These are phyloP conservation scores for Heliopora coerulea DNA, from an alignment of 92 coral and sea anemone genomes.

Conservation along the genomic window DNA sequence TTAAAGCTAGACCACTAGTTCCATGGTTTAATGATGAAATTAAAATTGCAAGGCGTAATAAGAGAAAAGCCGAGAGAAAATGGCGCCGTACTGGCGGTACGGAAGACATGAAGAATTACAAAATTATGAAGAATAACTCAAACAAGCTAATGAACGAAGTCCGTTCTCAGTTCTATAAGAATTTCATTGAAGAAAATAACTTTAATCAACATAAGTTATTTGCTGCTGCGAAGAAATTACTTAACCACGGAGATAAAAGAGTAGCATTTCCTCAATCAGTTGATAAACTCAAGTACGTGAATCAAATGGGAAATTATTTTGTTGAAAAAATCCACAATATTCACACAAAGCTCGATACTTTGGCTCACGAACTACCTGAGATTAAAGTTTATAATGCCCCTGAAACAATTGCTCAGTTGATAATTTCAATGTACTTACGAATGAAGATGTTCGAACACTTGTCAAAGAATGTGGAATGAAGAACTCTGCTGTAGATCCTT, in stretches of 20 bases:
- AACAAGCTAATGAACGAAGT: slow-evolving; percentile 48
- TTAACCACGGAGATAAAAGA: slow-evolving; percentile 48
- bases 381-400: slow-evolving; percentile 9
- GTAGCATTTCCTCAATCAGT: slow-evolving; percentile 42
- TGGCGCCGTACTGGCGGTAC: slow-evolving; percentile 60
- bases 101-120: slow-evolving; percentile 47
- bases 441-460: slow-evolving; percentile 46
- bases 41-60: slow-evolving; percentile 50
- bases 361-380: slow-evolving; percentile 38
- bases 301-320: slow-evolving; percentile 54
- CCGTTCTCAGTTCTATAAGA: slow-evolving; percentile 34
- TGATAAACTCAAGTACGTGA: slow-evolving; percentile 36
- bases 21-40: slow-evolving; percentile 57
- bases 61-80: slow-evolving; percentile 54
- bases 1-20: slow-evolving; percentile 49
- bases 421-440: slow-evolving; percentile 21
- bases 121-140: slow-evolving; percentile 48
- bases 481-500: slow-evolving; percentile 39
- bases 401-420: slow-evolving; percentile 17
- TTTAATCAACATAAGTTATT: slow-evolving; percentile 44
- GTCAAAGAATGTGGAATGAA: slow-evolving; percentile 39
- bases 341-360: slow-evolving; percentile 43
- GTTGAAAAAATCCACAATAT: slow-evolving; percentile 53
- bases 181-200: slow-evolving; percentile 36
- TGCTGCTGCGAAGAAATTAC: slow-evolving; percentile 44